phyloP scores from a whole-genome alignment of 2,888 invertebrate genomes.

The Entomobrya multifasciata region DNA sequence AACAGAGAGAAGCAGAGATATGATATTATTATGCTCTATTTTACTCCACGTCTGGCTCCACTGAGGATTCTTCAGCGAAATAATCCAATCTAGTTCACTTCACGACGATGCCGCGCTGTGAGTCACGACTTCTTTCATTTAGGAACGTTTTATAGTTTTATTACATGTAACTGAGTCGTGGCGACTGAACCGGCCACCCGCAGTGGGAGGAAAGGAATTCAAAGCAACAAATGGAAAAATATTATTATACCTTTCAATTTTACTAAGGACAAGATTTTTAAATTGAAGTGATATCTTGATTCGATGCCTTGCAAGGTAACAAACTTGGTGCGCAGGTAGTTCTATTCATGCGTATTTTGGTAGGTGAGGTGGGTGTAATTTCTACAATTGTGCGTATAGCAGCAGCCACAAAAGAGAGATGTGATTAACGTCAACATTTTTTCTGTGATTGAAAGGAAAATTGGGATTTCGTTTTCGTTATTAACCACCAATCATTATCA shows the following conservation, averaged over 20 bases:
- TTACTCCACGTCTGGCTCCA: constrained; percentile 21
- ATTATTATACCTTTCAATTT: constrained; percentile 38
- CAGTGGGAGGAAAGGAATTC: constrained; percentile 8
- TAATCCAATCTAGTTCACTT: constrained; percentile 51
- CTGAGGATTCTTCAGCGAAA: not conserved
- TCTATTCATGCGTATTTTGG: too few species aligned
- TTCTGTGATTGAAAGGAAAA: constrained; percentile 46
- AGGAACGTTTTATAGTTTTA: not conserved
- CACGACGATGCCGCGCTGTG: constrained; percentile 42
- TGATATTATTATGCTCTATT: not conserved
- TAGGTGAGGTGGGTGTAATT: too few species aligned
- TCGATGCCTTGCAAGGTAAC: too few species aligned
- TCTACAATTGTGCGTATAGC: not conserved
- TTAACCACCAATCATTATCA: not conserved
- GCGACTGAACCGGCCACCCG: constrained; percentile 26
- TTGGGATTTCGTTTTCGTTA: not conserved
- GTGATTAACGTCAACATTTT: not conserved
- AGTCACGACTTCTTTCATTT: constrained; percentile 49
- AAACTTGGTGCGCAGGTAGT: too few species aligned
- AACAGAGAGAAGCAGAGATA: not conserved
- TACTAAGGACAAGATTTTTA: constrained; percentile 20
- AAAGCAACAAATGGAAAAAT: constrained; percentile 8
- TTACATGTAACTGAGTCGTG: not conserved
- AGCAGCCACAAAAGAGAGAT: not conserved
- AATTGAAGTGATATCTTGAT: constrained; percentile 17